Conservation (phyloP, 2,888 invertebrate species). For the Tineola bisselliella region DNA sequence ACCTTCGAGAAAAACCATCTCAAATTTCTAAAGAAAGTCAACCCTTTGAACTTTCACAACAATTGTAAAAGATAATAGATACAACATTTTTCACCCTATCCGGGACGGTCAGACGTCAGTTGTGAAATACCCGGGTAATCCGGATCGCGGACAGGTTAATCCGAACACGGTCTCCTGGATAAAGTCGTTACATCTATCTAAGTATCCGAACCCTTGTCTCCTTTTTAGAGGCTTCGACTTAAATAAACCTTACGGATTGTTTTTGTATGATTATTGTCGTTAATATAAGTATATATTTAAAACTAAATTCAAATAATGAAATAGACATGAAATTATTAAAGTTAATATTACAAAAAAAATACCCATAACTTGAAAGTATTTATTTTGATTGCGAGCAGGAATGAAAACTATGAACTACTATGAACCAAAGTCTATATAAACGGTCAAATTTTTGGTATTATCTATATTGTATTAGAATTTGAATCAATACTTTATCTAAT, state of each 20-base stretch:
- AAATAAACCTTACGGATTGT: not conserved
- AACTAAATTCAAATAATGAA: too few species aligned
- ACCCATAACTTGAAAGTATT: too few species aligned
- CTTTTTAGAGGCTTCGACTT: not conserved
- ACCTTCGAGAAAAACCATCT: not conserved
- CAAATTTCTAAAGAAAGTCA: not conserved
- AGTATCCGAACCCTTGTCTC: not conserved
- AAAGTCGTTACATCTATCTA: slow-evolving; percentile 1
- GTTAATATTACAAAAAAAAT: too few species aligned
- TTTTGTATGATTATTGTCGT: not conserved
- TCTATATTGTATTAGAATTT: too few species aligned
- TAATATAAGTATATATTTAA: too few species aligned
- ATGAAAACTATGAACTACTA: too few species aligned
- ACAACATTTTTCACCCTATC: slow-evolving; percentile 7
- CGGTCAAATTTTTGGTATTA: too few species aligned
- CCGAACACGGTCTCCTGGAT: slow-evolving; percentile 10
- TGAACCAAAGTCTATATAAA: too few species aligned
- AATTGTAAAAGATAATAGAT: not conserved
- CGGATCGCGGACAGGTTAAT: slow-evolving; percentile 13
- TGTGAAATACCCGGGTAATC: slow-evolving; percentile 12
- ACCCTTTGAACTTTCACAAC: slow-evolving; percentile 1
- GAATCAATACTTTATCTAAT: too few species aligned
- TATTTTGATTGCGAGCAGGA: too few species aligned
- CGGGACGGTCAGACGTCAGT: slow-evolving; percentile 1
- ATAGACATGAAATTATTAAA: too few species aligned